Evolutionary conservation across 2,797 vertebrate species (phyloP), one percentile per base, ranked within the genome.

Genomic region (Threskiornis aethiopicus): DNA sequence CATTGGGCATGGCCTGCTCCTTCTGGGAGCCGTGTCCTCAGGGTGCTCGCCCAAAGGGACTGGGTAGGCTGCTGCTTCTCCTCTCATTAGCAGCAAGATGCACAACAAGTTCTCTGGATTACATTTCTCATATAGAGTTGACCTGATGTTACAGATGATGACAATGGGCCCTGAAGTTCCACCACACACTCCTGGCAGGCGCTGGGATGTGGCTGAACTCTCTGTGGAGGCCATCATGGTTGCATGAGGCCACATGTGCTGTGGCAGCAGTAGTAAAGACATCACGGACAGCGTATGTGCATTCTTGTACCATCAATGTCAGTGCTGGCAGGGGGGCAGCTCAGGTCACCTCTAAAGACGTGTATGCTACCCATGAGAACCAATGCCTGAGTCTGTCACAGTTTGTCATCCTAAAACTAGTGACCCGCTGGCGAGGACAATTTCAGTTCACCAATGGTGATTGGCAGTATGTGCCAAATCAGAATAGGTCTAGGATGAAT

Each of bases 281-380:
- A 37, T 83, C 55, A 22, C 0, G 3, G 76, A 9, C 33, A 83
- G 28, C 0, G 0, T 13, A 58, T 0, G 2, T 31, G 24, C 6
- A 3, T 11, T 80, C 11, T 49, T 1, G 0, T 29, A 33, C 44
- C 21, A 35, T 25, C 12, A 7, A 3, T 4, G 25, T 33, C 85
- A 69, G 47, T 22, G 64, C 20, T 61, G 54, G 8, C 35, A 80
- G 39, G 15, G 72, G 29, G 29, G 81, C 20, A 52, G 37, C 55
- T 59, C 13, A 15, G 22, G 11, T 70, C 31, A 77, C 52, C 55
- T n/a, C 66, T 46, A 5, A 75, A 85, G 55, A 35, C 0, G 0
- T 25, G 8, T 7, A 11, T 24, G 11, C 20, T 62, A 18, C 29
- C 29, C 9, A 2, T 26, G 10, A 87, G 39, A 76, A 76, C 3